These are phyloP conservation scores for Eleutherodactylus coqui DNA, from an alignment of 2,797 vertebrate genomes.

Conservation along the genomic window DNA sequence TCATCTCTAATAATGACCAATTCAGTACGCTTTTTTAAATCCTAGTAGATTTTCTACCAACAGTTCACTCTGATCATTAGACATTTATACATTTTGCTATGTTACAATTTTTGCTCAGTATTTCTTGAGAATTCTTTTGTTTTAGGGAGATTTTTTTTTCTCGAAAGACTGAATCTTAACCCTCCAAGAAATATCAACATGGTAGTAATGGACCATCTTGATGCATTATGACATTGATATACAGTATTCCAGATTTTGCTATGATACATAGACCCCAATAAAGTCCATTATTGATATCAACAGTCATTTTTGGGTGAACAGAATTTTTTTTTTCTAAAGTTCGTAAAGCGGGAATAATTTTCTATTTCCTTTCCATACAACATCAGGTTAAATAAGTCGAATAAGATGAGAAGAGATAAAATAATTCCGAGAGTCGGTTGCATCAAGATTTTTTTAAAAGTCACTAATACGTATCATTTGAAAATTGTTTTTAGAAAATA, in stretches of 20 bases:
- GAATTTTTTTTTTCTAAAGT: not conserved
- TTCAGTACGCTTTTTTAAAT: not conserved
- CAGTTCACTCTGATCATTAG: not conserved
- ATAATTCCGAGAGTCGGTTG: slow-evolving; percentile 5
- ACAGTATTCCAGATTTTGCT: not conserved
- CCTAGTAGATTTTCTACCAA: not conserved
- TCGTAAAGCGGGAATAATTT: not conserved
- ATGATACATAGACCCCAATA: slow-evolving; percentile 28
- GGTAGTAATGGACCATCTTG: not conserved
- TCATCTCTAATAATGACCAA: no score
- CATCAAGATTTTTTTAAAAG: slow-evolving; percentile 12
- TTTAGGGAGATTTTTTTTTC: not conserved
- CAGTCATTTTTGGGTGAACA: not conserved
- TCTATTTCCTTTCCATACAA: not conserved
- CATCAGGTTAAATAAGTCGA: not conserved
- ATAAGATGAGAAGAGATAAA: slow-evolving; percentile 7
- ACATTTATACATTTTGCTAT: not conserved
- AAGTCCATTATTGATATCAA: slow-evolving; percentile 14
- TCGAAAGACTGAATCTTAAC: not conserved
- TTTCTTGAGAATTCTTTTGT: not conserved
- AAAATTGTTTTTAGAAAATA: not conserved
- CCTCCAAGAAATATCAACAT: not conserved
- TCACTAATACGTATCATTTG: not conserved
- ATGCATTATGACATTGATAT: not conserved
- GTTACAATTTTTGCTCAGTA: not conserved